Base-by-base conservation (phyloP, 2,113 vertebrate genomes). In the Channa argus region DNA sequence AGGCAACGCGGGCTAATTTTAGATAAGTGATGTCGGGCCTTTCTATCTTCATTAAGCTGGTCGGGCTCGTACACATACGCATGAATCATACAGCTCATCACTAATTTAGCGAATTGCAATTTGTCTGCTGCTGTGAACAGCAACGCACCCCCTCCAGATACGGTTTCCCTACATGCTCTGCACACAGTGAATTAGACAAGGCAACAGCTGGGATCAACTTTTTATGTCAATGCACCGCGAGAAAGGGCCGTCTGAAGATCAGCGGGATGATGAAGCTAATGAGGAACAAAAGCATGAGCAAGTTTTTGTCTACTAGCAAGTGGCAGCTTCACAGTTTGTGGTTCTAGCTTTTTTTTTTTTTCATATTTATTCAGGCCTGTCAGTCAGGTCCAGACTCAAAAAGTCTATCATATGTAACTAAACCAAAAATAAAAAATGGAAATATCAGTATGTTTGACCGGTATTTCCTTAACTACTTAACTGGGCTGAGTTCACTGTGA, bases 1-100 rank as follows among this genome's bases (percentile, higher is more conserved):
- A 79, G 83, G 68, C 80, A 67, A 85, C 83, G 67, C 62, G 34
- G 36, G 86, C 76, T 88, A 88, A 89, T 87, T 88, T 89, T 90
- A 89, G 86, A 71, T 83, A 85, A 86, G 72, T 58, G 81, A 80
- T 75, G 83, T 84, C 80, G 77, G 69, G 77, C 53, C 65, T 74
- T 88, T 91, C 84, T 79, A 53, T 86, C 77, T 83, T 88, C 77
- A 79, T 90, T 85, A 87, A 60, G 49, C 71, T 41, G 39, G 60
- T 69, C n/a, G 14, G 50, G 58, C 66, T 77, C 79, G 13, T 52
- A 79, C 59, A 79, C 71, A 79, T 10, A 73, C 75, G 61, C 47
- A 72, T 71, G 71, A 73, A 76, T 86, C 86, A 77, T 46, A 56
- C 15, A 61, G 74, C 61, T 88, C 79, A 85, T 86, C 58, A 64